These are phyloP conservation scores for Anarsia innoxiella DNA, from an alignment of 2,888 invertebrate species.

Conservation along the genomic window DNA sequence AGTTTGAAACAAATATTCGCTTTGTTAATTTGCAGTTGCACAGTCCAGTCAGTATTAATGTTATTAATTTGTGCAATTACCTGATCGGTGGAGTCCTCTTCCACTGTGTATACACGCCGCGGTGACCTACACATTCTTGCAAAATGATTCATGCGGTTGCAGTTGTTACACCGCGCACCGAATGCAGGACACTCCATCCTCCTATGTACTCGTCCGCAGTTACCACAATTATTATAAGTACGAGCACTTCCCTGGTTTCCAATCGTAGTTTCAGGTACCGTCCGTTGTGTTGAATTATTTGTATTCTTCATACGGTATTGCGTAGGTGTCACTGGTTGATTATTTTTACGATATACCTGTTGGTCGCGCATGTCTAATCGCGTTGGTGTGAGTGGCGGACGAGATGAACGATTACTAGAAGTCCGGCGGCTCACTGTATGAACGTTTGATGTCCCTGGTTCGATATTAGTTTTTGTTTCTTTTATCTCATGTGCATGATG, in stretches of 20 bases:
- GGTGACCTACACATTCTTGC: constrained; percentile 17
- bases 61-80: constrained; percentile 11
- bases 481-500: neutral
- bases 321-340: neutral
- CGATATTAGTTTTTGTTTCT: neutral
- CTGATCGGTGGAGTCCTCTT: constrained; percentile 17
- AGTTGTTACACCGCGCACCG: constrained; percentile 15
- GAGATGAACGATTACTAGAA: no score
- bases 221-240: constrained; percentile 1
- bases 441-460: neutral
- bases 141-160: constrained; percentile 16
- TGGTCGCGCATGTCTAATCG: neutral
- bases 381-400: neutral
- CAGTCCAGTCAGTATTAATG: constrained; percentile 13
- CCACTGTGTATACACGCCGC: constrained; percentile 10
- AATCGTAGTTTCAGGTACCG: neutral
- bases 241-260: neutral
- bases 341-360: neutral
- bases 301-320: neutral
- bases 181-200: constrained; percentile 18
- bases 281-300: neutral
- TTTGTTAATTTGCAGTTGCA: constrained; percentile 15
- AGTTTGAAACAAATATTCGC: constrained; percentile 18
- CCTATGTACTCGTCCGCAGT: constrained; percentile 14
- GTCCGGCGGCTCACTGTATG: neutral